Evolutionary conservation across 1,140 invertebrate genomes (phyloP), one percentile per base, ranked within the genome.

Genomic region (Drosophila kohkoa): DNA sequence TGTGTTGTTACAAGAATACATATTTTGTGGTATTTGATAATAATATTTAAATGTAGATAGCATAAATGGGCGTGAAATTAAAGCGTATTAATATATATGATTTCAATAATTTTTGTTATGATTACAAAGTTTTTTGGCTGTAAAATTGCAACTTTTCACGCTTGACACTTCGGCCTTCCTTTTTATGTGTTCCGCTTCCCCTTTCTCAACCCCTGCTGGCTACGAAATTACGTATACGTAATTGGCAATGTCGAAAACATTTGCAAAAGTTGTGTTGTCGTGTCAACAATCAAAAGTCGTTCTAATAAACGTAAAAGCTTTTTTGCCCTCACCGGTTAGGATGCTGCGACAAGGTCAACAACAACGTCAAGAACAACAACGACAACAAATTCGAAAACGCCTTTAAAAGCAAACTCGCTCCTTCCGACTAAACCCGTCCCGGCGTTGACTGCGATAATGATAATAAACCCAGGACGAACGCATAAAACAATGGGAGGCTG

Each of bases 271-370:
- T 57, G 35, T 63, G 35, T 63, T 65, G 68, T 57, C 74, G 69
- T 82, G 83, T 88, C 81, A 76, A 80, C 82, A 88, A 82, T 87
- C 82, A 88, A 82, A 87, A 88, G 79, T 70, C 77, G 63, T 77
- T 87, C 70, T 74, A 87, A 87, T 87, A 87, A 82, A 88, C 82
- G 79, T 87, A 82, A 87, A 87, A 87, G 82, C 76, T 88, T 79
- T 82, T 82, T 68, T 55, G 64, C 35, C 59, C 48, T 76, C 20
- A 45, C 35, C 49, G 43, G 41, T 43, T 35, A 43, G 7, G 52
- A 64, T 20, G 62, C 54, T 79, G 52, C 11, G 45, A 64, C 66
- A 82, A 57, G 55, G 64, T 68, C 49, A 62, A 63, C 49, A 73
- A 67, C 58, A 60, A 51, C 63, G 68, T 51, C 49, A 57, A 30